phyloP scores from a whole-genome alignment of 1,140 invertebrate species.

The Brachionus koreanus region DNA sequence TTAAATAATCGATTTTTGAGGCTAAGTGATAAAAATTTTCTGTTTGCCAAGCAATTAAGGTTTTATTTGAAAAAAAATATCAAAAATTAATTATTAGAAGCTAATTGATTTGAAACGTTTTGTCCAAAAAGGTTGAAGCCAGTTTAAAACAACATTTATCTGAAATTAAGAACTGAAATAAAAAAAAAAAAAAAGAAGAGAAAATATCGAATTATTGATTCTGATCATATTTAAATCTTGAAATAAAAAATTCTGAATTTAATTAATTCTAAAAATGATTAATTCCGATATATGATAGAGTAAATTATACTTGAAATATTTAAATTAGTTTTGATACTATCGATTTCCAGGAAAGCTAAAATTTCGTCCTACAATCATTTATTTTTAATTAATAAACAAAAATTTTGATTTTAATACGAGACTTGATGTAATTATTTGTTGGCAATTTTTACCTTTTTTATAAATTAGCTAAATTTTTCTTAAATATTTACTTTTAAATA shows the following conservation, averaged over 20 bases:
- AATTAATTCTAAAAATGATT: conserved; percentile 1
- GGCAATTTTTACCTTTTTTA: not conserved
- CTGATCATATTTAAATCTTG: not conserved
- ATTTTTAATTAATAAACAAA: not conserved
- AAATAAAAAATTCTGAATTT: not conserved
- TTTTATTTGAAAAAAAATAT: not conserved
- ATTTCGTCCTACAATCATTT: not conserved
- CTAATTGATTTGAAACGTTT: not conserved
- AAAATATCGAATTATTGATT: not conserved
- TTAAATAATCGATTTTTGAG: too few species aligned
- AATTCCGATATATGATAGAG: conserved; percentile 1
- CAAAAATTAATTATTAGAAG: not conserved
- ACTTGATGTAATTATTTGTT: not conserved
- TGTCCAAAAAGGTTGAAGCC: not conserved
- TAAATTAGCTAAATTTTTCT: not conserved
- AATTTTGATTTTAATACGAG: not conserved
- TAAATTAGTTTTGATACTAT: not conserved
- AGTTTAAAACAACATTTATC: not conserved
- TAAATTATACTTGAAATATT: conserved; percentile 11
- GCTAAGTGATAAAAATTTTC: too few species aligned
- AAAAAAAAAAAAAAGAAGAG: not conserved
- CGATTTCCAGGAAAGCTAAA: conserved; percentile 5
- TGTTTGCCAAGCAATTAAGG: too few species aligned
- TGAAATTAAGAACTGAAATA: not conserved
- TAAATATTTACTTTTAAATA: not conserved